Conservation (phyloP, 23 tunicate genomes). For the Halocynthia roretzi region DNA sequence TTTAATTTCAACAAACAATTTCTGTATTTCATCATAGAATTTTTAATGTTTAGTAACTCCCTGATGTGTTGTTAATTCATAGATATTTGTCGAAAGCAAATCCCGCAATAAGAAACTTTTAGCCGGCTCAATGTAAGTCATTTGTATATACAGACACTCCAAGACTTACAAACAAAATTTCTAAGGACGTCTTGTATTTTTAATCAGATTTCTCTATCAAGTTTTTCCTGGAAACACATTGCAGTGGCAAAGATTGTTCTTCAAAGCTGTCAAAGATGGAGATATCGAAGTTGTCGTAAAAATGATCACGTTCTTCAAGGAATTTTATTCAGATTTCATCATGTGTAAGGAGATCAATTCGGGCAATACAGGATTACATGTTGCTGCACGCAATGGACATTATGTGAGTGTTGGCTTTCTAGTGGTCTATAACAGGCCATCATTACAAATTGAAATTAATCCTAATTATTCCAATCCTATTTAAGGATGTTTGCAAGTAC, state of each 20-base stretch:
- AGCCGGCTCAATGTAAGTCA: constrained; percentile 61
- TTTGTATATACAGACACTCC: not conserved
- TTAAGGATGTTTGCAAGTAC: constrained; percentile 61
- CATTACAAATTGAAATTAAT: not conserved
- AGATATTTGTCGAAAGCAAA: constrained; percentile 80
- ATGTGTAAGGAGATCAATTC: constrained; percentile 40
- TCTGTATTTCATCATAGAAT: not conserved
- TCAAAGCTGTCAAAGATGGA: constrained; percentile 84
- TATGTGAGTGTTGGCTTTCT: constrained; percentile 48
- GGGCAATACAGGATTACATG: constrained; percentile 74
- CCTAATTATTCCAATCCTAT: not conserved
- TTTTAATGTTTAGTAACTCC: not conserved
- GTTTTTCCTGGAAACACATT: constrained; percentile 81
- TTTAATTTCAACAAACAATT: too few species aligned
- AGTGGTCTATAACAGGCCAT: not conserved
- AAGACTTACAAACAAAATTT: not conserved
- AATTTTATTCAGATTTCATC: constrained; percentile 69
- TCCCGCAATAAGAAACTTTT: constrained; percentile 72
- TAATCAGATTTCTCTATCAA: constrained; percentile 78
- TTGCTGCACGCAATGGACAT: constrained; percentile 76
- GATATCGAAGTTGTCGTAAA: constrained; percentile 66
- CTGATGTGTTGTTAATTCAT: not conserved
- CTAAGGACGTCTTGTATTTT: not conserved
- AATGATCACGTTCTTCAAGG: constrained; percentile 68
- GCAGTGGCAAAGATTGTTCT: constrained; percentile 70